Conservation (phyloP, 1,140 invertebrate species). For the Rhyzopertha dominica region DNA sequence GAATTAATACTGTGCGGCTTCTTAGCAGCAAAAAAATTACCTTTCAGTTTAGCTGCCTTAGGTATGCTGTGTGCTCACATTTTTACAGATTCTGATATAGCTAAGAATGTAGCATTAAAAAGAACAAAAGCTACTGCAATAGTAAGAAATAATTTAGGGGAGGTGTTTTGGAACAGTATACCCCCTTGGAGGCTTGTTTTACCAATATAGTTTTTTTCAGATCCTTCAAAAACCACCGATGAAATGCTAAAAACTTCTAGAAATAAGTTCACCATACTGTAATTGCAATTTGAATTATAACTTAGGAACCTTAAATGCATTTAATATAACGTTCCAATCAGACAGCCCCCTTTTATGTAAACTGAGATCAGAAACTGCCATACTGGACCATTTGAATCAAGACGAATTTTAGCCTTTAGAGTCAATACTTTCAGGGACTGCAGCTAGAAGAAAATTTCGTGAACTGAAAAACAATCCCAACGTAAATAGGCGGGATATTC, state of each 20-base stretch:
- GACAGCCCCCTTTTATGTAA: conserved; percentile 32
- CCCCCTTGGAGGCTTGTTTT: conserved; percentile 37
- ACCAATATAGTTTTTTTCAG: conserved; percentile 29
- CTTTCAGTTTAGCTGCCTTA: conserved; percentile 16
- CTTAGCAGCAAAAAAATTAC: conserved; percentile 17
- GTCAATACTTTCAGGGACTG: conserved; percentile 14
- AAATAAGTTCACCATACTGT: conserved; percentile 32
- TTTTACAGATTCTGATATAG: conserved; percentile 18
- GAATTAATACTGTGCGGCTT: conserved; percentile 19
- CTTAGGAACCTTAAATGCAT: conserved; percentile 31
- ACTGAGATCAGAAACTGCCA: conserved; percentile 27
- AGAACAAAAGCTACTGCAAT: conserved; percentile 14
- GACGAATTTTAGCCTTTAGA: conserved; percentile 11
- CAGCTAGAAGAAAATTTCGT: too few relatives aligned
- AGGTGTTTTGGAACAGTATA: conserved; percentile 37
- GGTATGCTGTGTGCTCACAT: conserved; percentile 9
- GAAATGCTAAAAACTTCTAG: conserved; percentile 35
- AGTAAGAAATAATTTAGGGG: conserved; percentile 10
- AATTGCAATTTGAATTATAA: conserved; percentile 40
- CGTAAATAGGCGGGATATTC: too few relatives aligned
- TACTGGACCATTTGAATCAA: conserved; percentile 13
- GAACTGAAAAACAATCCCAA: too few relatives aligned
- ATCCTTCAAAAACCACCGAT: conserved; percentile 40
- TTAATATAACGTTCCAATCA: conserved; percentile 40
- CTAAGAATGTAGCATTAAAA: conserved; percentile 7